Evolutionary conservation across 2,113 vertebrate genomes (phyloP), one percentile per base, ranked within the genome.

Genomic region (Conger conger): DNA sequence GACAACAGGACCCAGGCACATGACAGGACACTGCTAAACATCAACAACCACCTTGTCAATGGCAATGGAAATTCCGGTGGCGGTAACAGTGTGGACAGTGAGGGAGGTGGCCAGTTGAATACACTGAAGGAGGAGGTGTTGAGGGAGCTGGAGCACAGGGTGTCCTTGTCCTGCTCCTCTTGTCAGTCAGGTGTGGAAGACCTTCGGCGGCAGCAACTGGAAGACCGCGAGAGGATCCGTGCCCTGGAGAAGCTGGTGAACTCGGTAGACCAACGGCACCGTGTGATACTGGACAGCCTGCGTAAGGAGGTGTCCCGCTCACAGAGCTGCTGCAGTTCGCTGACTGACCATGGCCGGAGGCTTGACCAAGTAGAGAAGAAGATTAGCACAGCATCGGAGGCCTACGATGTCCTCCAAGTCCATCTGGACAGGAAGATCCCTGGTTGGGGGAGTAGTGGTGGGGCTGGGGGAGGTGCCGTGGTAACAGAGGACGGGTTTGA

Each of bases 1-100:
- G 97, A 99, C 87, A 97, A 93, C 87, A 95, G 96, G 0, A 95
- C 98, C 35, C 94, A 93, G 87, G 95, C 92, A 40, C 97, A 98
- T 0, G 96, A 98, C 86, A 93, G 93, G 89, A 96, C 96, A 6
- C 91, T 97, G 54, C 94, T 94, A 76, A 92, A 90, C 85, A 95
- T 97, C 79, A 97, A 96, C 91, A 96, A 96, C 89, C 94, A 96
- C 86, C 91, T 95, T 73, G 93, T 93, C 35, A 95, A 94, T 0
- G 92, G 95, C 2, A 94, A 95, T 27, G 87, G 84, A 0, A 33
- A 33, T n/a, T 13, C 33, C 18, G 78, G 86, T 0, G 40, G 38
- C 18, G 13, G 89, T 0, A 91, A 93, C 0, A 85, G 92, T 0
- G 79, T 92, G 78, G 91, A 91, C 0, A 54, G 82, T 18, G 89